Conservation (phyloP, 2,797 vertebrate genomes). For the Myioborus melanocephalus region DNA sequence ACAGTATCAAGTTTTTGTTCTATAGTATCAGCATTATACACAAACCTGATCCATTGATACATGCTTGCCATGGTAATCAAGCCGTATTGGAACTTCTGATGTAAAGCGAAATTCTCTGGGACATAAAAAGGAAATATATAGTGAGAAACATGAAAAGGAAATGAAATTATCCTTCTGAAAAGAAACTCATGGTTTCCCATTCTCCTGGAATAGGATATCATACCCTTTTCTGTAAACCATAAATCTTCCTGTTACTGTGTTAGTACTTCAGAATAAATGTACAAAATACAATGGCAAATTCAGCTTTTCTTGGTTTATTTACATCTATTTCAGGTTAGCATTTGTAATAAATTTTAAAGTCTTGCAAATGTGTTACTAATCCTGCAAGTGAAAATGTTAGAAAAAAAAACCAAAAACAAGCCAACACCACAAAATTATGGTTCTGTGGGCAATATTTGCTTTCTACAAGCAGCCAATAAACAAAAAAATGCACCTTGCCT, state of each 20-base stretch:
- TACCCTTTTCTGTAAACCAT: not conserved
- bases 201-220: not conserved
- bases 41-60: constrained; percentile 97
- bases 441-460: not conserved
- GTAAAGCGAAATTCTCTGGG: constrained; percentile 97
- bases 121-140: not conserved
- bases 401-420: not conserved
- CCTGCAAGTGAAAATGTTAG: not conserved
- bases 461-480: not conserved
- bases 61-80: constrained; percentile 98
- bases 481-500: not conserved
- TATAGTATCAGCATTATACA: not conserved
- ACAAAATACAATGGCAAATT: not conserved
- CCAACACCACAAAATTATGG: not conserved
- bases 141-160: not conserved
- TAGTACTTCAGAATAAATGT: not conserved
- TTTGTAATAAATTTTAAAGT: not conserved
- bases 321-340: not conserved
- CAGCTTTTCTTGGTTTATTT: not conserved
- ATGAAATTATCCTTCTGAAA: not conserved
- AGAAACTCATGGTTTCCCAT: not conserved
- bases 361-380: not conserved
- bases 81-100: constrained; percentile 93
- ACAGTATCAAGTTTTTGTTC: not conserved
- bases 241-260: not conserved